phyloP scores from a whole-genome alignment of 2,113 vertebrate species.

The Lycaon pictus region DNA sequence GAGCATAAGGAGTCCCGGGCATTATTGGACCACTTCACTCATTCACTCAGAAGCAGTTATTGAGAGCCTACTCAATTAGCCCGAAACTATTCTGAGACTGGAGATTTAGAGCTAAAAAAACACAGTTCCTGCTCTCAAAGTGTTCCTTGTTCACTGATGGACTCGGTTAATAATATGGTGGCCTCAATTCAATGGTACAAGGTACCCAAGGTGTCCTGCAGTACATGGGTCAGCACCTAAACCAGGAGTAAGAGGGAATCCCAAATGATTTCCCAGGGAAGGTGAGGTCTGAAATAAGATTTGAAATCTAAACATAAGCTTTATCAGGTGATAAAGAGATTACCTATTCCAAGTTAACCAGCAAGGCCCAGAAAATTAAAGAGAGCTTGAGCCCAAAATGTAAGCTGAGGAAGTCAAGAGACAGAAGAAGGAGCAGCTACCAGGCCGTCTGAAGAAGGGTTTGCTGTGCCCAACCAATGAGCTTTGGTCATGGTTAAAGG shows the following conservation, averaged over 20 bases:
- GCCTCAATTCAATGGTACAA: neutral
- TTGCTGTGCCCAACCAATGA: neutral
- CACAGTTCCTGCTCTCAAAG: neutral
- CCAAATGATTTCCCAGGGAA: neutral
- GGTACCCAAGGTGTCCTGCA: neutral
- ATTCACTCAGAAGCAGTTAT: neutral
- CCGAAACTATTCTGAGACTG: neutral
- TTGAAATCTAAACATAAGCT: conserved; percentile 6
- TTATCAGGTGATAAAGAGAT: neutral
- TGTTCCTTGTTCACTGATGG: neutral
- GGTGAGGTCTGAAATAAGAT: neutral
- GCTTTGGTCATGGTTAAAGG: neutral
- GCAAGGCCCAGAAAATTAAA: neutral
- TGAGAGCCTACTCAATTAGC: neutral
- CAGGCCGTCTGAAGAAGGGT: neutral
- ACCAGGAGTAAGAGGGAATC: neutral
- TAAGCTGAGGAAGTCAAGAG: neutral
- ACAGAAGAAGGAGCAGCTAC: neutral
- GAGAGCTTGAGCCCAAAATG: neutral
- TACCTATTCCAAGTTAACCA: neutral
- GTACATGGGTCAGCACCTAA: neutral
- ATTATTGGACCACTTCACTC: neutral
- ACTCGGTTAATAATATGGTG: neutral
- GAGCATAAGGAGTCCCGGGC: neutral
- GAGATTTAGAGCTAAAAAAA: conserved; percentile 22